phyloP scores from a whole-genome alignment of 2,113 vertebrate species.

The Vulpes lagopus region DNA sequence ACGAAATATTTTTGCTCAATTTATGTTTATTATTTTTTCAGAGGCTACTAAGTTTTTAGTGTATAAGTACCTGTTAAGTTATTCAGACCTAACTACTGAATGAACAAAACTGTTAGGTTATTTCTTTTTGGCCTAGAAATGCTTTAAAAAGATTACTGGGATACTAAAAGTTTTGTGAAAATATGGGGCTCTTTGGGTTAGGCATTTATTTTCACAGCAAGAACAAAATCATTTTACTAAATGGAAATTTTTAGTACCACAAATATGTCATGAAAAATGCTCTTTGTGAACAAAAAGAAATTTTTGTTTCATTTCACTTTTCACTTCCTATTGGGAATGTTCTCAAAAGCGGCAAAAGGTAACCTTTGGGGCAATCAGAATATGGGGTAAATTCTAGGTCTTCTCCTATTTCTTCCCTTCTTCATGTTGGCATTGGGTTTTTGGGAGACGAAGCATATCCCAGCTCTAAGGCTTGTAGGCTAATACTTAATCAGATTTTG shows the following conservation, averaged over 20 bases:
- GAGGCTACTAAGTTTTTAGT: neutral
- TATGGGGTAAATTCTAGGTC: neutral
- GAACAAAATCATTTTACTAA: conserved; percentile 35
- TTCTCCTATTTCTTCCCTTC: neutral
- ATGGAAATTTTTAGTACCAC: neutral
- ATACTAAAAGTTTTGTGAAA: neutral
- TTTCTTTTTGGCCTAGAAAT: conserved; percentile 26
- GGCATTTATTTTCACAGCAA: conserved; percentile 3
- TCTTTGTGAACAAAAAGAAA: conserved; percentile 44
- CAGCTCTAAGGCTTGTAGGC: neutral
- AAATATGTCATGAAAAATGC: neutral
- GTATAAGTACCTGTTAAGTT: neutral
- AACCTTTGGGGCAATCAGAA: neutral
- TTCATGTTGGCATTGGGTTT: neutral
- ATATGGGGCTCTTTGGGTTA: neutral
- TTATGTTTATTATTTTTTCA: conserved; percentile 3
- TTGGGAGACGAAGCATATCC: neutral
- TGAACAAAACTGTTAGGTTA: neutral
- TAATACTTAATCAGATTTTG: neutral
- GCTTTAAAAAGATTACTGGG: neutral
- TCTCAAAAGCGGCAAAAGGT: conserved; percentile 1
- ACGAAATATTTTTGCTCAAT: conserved; percentile 10
- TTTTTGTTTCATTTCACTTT: conserved; percentile 27
- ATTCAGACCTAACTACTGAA: neutral
- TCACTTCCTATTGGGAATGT: neutral